Evolutionary conservation across 1,140 invertebrate species (phyloP).

Genomic region (Polypedilum pembai): DNA sequence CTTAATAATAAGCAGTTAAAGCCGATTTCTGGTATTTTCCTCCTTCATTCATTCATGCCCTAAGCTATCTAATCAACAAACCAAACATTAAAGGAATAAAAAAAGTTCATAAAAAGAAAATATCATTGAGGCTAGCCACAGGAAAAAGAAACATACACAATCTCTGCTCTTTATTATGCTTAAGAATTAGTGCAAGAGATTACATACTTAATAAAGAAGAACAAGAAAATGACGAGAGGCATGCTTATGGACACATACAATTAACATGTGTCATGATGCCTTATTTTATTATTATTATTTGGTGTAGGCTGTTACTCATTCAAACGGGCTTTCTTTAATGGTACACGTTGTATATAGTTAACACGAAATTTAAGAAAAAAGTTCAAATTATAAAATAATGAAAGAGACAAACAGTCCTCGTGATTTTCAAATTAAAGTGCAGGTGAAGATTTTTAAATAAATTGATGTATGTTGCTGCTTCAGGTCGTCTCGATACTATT

Average conservation of each 20-base stretch:
- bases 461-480: not conserved
- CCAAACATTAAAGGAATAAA: slow-evolving; percentile 11
- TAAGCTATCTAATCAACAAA: slow-evolving; percentile 26
- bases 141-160: not conserved
- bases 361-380: not conserved
- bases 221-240: not conserved
- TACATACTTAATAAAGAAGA: not conserved
- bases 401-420: slow-evolving; percentile 2
- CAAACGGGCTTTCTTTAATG: not conserved
- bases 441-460: not conserved
- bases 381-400: not conserved
- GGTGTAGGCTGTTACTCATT: not conserved
- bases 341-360: not conserved
- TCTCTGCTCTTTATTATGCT: not conserved
- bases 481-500: too few relatives aligned
- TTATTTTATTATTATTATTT: not conserved
- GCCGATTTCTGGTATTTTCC: slow-evolving; percentile 16
- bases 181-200: not conserved
- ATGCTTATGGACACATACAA: not conserved
- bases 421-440: slow-evolving; percentile 28
- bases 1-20: slow-evolving; percentile 20
- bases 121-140: slow-evolving; percentile 4
- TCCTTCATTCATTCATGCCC: not conserved
- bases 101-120: not conserved
- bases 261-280: not conserved